phyloP scores from a whole-genome alignment of 1,140 invertebrate genomes.

The Antheraea pernyi region DNA sequence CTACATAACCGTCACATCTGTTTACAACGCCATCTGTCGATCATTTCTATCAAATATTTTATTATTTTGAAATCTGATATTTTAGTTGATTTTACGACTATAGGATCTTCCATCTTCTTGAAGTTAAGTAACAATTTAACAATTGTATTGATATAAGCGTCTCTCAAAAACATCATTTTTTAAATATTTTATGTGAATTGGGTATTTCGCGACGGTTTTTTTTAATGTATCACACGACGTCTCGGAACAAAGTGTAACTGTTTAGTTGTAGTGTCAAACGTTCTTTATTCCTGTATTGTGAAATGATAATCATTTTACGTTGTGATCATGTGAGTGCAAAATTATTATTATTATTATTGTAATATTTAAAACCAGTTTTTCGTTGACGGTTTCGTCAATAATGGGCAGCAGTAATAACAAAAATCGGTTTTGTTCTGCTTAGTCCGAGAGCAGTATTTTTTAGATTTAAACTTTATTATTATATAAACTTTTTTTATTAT shows the following conservation, averaged over 20 bases:
- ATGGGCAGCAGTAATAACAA: slow-evolving; percentile 59
- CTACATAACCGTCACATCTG: too few species aligned
- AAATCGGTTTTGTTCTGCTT: slow-evolving; percentile 63
- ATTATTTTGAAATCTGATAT: too few species aligned
- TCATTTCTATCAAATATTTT: too few species aligned
- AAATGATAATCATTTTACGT: slow-evolving; percentile 76
- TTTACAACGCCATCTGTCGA: too few species aligned
- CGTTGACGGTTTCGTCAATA: slow-evolving; percentile 57
- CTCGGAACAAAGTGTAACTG: not conserved
- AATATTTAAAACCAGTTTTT: slow-evolving; percentile 47
- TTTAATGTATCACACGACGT: not conserved
- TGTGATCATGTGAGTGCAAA: slow-evolving; percentile 78
- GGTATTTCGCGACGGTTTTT: too few species aligned
- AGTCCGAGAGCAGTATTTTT: slow-evolving; percentile 78
- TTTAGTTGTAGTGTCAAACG: slow-evolving; percentile 38
- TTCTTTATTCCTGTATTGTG: slow-evolving; percentile 74
- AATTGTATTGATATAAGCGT: too few species aligned
- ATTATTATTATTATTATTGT: slow-evolving; percentile 49
- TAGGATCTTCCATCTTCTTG: too few species aligned
- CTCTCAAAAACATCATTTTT: too few species aligned
- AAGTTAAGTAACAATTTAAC: too few species aligned
- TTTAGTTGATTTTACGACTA: too few species aligned
- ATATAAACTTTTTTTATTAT: slow-evolving; percentile 65
- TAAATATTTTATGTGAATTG: too few species aligned
- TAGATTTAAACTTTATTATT: slow-evolving; percentile 74